Conservation (phyloP, 1,140 invertebrate genomes). For the Leptonema lineaticorne region DNA sequence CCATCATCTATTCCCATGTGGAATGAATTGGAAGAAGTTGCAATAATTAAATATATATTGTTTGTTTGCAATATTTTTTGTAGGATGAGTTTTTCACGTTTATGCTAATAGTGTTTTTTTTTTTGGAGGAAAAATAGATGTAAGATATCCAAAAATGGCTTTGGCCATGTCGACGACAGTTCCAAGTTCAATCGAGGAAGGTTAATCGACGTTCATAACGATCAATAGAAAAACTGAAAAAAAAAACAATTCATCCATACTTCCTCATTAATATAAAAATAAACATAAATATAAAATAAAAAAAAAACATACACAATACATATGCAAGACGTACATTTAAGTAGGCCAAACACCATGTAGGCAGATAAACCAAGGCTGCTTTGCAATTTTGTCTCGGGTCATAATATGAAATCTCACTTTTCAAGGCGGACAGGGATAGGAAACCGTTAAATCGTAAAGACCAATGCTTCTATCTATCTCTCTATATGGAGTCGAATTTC, state of each 20-base stretch:
- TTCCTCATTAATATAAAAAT: background rate
- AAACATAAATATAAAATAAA: background rate
- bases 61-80: too few species aligned
- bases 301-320: too few species aligned
- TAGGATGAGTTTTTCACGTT: too few species aligned
- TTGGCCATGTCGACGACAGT: background rate
- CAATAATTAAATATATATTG: too few species aligned
- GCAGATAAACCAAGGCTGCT: conserved; percentile 1
- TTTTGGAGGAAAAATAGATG: background rate
- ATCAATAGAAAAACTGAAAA: background rate
- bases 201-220: background rate
- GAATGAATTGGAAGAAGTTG: too few species aligned
- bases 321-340: too few species aligned
- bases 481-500: too few species aligned
- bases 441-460: too few species aligned
- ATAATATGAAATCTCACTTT: background rate
- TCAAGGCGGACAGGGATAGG: background rate
- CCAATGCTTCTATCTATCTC: too few species aligned
- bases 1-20: too few species aligned
- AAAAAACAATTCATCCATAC: background rate
- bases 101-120: too few species aligned
- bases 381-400: background rate
- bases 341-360: background rate
- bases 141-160: background rate
- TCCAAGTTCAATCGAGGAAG: conserved; percentile 1